Percentiles rank a stretch among this genome's conserved stretches.
These are phyloP conservation scores for Spongia lamella DNA, from an alignment of 37 sponge, comb jelly and placozoan genomes.

Conservation along the genomic window DNA sequence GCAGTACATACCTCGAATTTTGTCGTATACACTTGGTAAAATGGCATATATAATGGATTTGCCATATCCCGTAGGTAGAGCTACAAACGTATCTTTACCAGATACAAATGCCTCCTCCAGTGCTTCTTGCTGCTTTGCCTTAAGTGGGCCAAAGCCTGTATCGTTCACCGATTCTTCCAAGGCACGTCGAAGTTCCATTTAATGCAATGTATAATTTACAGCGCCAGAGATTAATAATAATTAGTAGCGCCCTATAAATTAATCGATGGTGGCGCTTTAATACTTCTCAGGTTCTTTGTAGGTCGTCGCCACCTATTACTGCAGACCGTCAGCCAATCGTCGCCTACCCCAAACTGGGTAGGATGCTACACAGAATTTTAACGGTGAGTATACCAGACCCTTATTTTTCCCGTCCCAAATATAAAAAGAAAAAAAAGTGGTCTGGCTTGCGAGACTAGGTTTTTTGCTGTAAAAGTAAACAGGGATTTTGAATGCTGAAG, in stretches of 20 bases:
- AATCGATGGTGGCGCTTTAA: no score
- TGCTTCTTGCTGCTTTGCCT: constrained; percentile 1
- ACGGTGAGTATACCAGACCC: neutral
- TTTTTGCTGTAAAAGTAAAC: no score
- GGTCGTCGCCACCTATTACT: neutral
- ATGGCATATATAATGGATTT: neutral
- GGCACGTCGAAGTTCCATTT: neutral
- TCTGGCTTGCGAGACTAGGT: neutral
- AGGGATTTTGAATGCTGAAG: no score
- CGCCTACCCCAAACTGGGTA: neutral
- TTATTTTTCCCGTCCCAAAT: no score
- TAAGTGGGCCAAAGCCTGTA: neutral
- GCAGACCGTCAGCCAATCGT: neutral
- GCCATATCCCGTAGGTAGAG: neutral
- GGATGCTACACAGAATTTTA: neutral
- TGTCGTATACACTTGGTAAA: neutral
- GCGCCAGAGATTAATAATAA: neutral
- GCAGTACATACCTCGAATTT: neutral
- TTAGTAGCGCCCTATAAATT: no score
- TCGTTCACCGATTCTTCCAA: neutral
- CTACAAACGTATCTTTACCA: neutral
- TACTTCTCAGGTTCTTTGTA: no score
- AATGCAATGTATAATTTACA: neutral
- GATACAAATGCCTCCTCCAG: neutral
- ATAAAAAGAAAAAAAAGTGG: no score